Evolutionary conservation across 2,888 invertebrate genomes (phyloP).

Genomic region (Julus scanicus): DNA sequence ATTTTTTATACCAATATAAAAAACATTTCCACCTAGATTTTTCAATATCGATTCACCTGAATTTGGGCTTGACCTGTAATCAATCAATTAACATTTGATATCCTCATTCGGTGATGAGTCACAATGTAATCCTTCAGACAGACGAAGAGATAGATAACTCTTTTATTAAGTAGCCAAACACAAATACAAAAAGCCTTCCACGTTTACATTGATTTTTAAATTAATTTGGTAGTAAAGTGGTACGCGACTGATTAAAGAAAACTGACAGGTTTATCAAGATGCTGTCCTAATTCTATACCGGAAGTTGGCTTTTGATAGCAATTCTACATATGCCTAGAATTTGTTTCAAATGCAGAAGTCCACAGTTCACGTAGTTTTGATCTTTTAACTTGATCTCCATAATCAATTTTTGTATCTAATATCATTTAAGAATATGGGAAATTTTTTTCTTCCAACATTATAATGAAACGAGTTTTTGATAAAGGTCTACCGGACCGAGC

Average conservation of each 20-base stretch:
- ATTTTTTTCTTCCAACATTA: neutral
- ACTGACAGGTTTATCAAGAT: neutral
- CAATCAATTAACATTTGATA: neutral
- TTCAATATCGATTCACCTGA: neutral
- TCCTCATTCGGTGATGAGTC: conserved; percentile 1
- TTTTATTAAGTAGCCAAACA: neutral
- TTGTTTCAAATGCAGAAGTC: neutral
- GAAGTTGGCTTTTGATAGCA: neutral
- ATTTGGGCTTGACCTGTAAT: conserved; percentile 5
- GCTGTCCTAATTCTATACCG: conserved; percentile 1
- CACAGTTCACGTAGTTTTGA: neutral
- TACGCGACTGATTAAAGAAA: neutral
- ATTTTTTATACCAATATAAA: neutral
- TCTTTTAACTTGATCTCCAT: neutral
- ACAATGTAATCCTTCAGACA: neutral
- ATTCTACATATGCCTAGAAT: neutral
- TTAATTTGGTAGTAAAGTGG: neutral
- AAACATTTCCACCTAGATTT: no score
- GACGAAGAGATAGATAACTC: neutral
- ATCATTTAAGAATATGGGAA: neutral
- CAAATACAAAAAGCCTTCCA: neutral
- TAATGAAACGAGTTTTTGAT: neutral
- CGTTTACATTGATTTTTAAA: neutral
- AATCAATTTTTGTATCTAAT: neutral
- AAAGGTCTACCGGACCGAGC: neutral